Conservation (phyloP, 2,113 vertebrate species). For the Coracopsis vasa region DNA sequence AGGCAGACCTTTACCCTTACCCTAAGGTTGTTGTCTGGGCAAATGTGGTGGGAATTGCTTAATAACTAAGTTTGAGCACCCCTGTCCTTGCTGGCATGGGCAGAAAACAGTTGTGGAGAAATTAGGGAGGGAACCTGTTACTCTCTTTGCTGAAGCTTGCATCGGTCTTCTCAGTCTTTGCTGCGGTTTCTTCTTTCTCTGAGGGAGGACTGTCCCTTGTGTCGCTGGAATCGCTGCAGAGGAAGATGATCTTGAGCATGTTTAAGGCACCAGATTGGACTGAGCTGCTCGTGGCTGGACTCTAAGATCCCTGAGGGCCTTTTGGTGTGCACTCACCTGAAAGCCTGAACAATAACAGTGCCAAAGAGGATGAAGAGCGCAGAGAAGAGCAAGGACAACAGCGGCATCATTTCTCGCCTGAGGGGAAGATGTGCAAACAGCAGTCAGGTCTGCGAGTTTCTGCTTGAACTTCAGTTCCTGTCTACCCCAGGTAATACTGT, state of each 20-base stretch:
- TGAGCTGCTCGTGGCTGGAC: neutral
- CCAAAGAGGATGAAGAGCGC: constrained; percentile 96
- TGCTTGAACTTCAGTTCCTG: neutral
- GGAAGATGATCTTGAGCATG: neutral
- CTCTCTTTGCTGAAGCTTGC: constrained; percentile 75
- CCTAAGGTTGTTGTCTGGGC: no score
- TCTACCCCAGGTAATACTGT: neutral
- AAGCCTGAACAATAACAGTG: constrained; percentile 93
- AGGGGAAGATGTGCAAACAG: neutral
- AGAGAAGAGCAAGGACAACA: constrained; percentile 94
- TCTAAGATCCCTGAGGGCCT: rapidly evolving
- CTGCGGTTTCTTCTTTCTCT: constrained; percentile 75
- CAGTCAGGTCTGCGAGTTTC: neutral
- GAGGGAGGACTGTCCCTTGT: constrained; percentile 81
- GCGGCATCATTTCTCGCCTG: constrained; percentile 98
- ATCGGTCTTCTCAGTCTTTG: constrained; percentile 75
- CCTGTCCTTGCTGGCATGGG: neutral
- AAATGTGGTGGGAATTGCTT: neutral
- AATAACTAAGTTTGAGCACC: neutral
- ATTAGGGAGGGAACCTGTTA: constrained; percentile 66
- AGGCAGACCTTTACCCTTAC: neutral
- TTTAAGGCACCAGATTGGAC: neutral
- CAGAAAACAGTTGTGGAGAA: neutral
- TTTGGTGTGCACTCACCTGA: constrained; percentile 77
- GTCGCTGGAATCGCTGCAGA: constrained; percentile 87